A percentile compares a stretch with the other conserved stretches of the same genome.
Conservation (phyloP, 1,140 invertebrate species). For the Drosophila parvula region DNA sequence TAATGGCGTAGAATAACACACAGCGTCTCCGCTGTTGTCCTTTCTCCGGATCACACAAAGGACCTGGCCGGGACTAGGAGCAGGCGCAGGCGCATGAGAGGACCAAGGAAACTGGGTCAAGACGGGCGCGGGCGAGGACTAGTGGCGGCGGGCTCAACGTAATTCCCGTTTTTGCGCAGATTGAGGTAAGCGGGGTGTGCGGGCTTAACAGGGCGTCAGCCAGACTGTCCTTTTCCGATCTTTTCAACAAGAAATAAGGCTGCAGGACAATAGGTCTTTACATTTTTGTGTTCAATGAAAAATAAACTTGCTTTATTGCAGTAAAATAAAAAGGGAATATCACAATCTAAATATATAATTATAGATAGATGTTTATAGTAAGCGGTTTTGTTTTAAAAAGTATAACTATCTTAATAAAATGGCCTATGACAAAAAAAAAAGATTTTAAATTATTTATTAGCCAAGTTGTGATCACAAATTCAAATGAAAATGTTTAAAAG, state of each 20-base stretch:
- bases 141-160: conserved; percentile 53
- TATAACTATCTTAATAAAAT: too few species aligned
- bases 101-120: conserved; percentile 44
- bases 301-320: background rate
- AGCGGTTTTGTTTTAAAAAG: too few species aligned
- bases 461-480: too few species aligned
- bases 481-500: too few species aligned
- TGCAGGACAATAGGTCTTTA: background rate
- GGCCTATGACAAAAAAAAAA: too few species aligned
- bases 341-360: too few species aligned
- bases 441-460: too few species aligned
- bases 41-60: conserved; percentile 26
- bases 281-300: conserved; percentile 4
- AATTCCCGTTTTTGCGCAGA: conserved; percentile 67
- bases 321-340: background rate
- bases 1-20: conserved; percentile 79
- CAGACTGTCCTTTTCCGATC: conserved; percentile 61
- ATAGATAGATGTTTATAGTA: too few species aligned
- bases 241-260: background rate
- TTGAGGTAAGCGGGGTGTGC: conserved; percentile 55
- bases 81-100: conserved; percentile 45
- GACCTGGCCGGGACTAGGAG: conserved; percentile 6
- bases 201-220: conserved; percentile 67
- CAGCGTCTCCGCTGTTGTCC: conserved; percentile 28
- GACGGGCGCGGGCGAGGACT: conserved; percentile 31